Evolutionary conservation across 2,797 vertebrate genomes (phyloP).

Genomic region (Prunella strophiata): DNA sequence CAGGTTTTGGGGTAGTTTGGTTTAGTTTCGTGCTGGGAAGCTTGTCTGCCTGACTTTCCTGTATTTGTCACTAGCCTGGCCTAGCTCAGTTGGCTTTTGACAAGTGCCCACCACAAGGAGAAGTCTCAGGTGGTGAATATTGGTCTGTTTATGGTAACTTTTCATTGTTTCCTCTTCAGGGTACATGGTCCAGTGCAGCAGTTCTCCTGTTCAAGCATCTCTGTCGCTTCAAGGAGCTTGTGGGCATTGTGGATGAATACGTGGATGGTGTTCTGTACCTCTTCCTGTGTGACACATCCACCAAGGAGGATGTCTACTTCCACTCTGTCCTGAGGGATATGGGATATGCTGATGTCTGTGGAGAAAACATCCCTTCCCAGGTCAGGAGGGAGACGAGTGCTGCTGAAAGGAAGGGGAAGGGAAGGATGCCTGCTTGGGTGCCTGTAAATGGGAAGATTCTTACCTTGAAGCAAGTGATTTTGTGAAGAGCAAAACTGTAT

Average conservation of each 20-base stretch:
- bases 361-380: slow-evolving; percentile 74
- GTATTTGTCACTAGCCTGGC: background rate
- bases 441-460: background rate
- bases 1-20: background rate
- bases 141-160: background rate
- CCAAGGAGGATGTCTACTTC: slow-evolving; percentile 86
- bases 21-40: background rate
- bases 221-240: slow-evolving; percentile 83
- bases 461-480: background rate
- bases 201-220: slow-evolving; percentile 81
- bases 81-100: background rate
- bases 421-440: background rate
- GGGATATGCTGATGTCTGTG: slow-evolving; percentile 78
- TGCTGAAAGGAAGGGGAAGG: background rate
- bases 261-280: slow-evolving; percentile 84
- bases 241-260: slow-evolving; percentile 87
- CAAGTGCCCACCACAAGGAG: background rate
- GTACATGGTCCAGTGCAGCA: slow-evolving; percentile 81
- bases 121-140: background rate
- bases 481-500: background rate
- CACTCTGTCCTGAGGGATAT: slow-evolving; percentile 80
- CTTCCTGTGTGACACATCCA: slow-evolving; percentile 90
- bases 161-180: slow-evolving; percentile 70
- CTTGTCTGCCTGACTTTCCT: background rate
- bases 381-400: background rate